Base-by-base conservation (phyloP, 2,888 invertebrate species). In the Bombylius discolor region DNA sequence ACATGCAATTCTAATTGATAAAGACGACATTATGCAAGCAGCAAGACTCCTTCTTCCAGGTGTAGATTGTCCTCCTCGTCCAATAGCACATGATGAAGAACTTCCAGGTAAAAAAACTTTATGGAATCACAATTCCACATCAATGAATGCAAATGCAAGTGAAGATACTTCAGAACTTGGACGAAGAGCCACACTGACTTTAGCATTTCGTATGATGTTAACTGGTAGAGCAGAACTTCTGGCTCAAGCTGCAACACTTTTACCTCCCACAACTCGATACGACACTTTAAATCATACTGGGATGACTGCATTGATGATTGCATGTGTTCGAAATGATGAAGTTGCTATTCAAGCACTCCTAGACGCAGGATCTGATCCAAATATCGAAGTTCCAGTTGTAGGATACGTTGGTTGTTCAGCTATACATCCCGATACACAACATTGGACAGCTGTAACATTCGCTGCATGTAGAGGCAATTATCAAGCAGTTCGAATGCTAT, bases 381-480 rank as follows among this genome's bases (percentile, higher is more conserved):
- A 93, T 68, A 75, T 85, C 3, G 91, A 92, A 74, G 89, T 89
- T 12, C 88, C 85, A 5, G 61, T 68, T 0, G 65, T 68, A 3
- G 66, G 68, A 1, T 59, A 63, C 56, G 58, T 59, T 49, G 76
- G 78, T 9, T 77, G 74, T 62, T 74, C 78, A 8, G 78, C 78
- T 39, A 77, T 80, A 11, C 80, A 81, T 76, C 82, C 53, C n/a
- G 86, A 86, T 66, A 84, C 82, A 0, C 85, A 85, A 62, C 81
- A 85, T 65, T 94, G 93, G 93, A 93, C 93, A 0, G 90, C 93
- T 0, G 75, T 93, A 14, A 90, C 90, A 44, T 93, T 91, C 72
- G 87, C 91, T 2, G 77, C 80, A 23, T 76, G 80, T 47, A 70
- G 73, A 39, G 78, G 79, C 55, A 81, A 80, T 44, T 75, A 76